Evolutionary conservation across 2,797 vertebrate genomes (phyloP), one percentile per base, ranked within the genome.

Genomic region (Glyptemys insculpta): DNA sequence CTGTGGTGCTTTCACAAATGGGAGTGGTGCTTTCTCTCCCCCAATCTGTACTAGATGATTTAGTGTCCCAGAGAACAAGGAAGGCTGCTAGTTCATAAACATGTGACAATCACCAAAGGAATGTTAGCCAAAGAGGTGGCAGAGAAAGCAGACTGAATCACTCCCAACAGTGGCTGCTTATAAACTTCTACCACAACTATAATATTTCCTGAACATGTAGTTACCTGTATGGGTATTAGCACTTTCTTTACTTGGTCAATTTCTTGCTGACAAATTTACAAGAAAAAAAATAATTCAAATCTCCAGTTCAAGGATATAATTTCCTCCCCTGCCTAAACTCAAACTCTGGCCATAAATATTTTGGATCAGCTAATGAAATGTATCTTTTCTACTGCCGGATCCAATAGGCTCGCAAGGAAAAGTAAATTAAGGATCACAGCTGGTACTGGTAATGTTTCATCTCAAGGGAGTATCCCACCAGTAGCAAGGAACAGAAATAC

Each of bases 71-170:
- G 78, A 91, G 85, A 95, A 92, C 79, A 91, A 97, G 96, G 93
- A 93, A 92, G 31, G 12, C 79, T 81, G 62, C 62, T 82, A 79
- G 52, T 93, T 93, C 92, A 90, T 93, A 97, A 97, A 97, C 79
- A 88, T 56, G 56, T 95, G 96, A 98, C 95, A 94, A 89, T 85
- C 90, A 96, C 88, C 93, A 79, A 92, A 98, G 95, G 97, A 98
- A 98, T 98, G 96, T 74, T 89, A 98, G 91, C 94, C 86, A 83
- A 91, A 95, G 89, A 93, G 97, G 89, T 2, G 50, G 88, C 25
- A 91, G 90, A 96, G 91, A 98, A 98, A 97, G 93, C 81, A 83
- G 94, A 78, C 79, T 19, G 5, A 79, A 85, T 89, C 8, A 41
- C 88, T 97, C 97, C 85, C 3, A 1, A n/a, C 3, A 1, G 15